These are phyloP conservation scores for Pipa parva DNA, from an alignment of 2,113 vertebrate species.

Conservation along the genomic window DNA sequence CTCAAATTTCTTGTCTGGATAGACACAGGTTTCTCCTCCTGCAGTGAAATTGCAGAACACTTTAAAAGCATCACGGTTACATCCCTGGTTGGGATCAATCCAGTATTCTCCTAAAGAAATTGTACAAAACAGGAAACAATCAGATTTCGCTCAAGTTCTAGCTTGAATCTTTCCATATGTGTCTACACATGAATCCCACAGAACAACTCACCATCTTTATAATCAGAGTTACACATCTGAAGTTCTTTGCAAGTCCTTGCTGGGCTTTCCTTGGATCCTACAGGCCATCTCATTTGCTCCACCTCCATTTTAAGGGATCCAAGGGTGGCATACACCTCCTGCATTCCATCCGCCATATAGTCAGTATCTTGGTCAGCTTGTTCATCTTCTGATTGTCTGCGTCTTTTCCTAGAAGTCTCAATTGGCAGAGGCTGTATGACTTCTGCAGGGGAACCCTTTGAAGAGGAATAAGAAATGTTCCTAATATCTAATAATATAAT, in stretches of 20 bases:
- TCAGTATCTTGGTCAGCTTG: conserved; percentile 49
- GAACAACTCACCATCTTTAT: conserved; percentile 70
- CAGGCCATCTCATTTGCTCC: conserved; percentile 72
- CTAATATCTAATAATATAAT: too few species aligned
- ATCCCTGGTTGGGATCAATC: conserved; percentile 95
- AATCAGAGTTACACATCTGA: conserved; percentile 71
- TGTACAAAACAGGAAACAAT: not conserved
- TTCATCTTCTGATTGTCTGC: conserved; percentile 45
- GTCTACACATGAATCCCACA: not conserved
- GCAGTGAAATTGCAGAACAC: conserved; percentile 92
- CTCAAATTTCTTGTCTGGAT: conserved; percentile 80
- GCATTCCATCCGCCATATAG: conserved; percentile 67
- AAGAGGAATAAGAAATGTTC: not conserved
- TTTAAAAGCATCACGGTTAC: conserved; percentile 74
- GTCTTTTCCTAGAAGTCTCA: conserved; percentile 57
- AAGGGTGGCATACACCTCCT: conserved; percentile 81
- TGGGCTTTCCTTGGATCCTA: conserved; percentile 77
- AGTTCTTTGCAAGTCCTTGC: conserved; percentile 82
- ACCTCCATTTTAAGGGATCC: conserved; percentile 79
- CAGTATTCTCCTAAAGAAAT: conserved; percentile 81
- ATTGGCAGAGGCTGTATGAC: conserved; percentile 62
- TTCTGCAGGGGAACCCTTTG: conserved; percentile 69
- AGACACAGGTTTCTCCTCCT: conserved; percentile 83
- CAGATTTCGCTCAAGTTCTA: not conserved
- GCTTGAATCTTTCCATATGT: not conserved